These are phyloP conservation scores for Pemphigus obesinymphae DNA, from an alignment of 1,140 invertebrate species.

Conservation along the genomic window DNA sequence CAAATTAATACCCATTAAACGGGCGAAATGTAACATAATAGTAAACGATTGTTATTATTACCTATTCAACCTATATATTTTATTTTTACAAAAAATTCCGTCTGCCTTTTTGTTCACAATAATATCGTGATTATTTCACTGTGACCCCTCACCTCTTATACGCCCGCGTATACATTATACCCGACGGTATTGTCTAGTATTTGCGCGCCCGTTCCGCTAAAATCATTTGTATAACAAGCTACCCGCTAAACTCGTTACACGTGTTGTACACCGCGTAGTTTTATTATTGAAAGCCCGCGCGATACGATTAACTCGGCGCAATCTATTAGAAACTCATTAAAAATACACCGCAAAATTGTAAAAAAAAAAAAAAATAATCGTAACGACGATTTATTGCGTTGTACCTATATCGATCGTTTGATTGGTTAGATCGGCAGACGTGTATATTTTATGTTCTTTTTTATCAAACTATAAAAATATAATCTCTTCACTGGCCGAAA, in stretches of 20 bases:
- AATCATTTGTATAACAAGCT: not conserved
- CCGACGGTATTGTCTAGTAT: not conserved
- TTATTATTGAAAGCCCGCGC: too few relatives aligned
- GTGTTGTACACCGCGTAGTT: too few relatives aligned
- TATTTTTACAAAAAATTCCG: not conserved
- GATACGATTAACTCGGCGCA: too few relatives aligned
- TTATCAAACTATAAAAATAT: too few relatives aligned
- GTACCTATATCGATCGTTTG: too few relatives aligned
- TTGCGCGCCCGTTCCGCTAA: not conserved
- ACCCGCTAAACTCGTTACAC: not conserved
- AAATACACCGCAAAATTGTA: too few relatives aligned
- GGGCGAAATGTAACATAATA: not conserved
- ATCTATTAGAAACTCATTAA: too few relatives aligned
- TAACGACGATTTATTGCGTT: too few relatives aligned
- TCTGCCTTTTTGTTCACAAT: not conserved
- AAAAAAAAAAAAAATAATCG: too few relatives aligned
- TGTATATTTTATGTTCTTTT: too few relatives aligned
- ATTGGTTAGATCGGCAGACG: too few relatives aligned
- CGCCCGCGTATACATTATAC: not conserved
- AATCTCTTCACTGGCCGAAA: too few relatives aligned
- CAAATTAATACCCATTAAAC: constrained; percentile 18
- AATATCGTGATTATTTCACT: constrained; percentile 19
- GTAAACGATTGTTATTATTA: not conserved
- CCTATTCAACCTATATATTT: constrained; percentile 17
- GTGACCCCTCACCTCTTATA: not conserved